phyloP scores from a whole-genome alignment of 2,113 vertebrate genomes.

The Oreochromis tanganicae region DNA sequence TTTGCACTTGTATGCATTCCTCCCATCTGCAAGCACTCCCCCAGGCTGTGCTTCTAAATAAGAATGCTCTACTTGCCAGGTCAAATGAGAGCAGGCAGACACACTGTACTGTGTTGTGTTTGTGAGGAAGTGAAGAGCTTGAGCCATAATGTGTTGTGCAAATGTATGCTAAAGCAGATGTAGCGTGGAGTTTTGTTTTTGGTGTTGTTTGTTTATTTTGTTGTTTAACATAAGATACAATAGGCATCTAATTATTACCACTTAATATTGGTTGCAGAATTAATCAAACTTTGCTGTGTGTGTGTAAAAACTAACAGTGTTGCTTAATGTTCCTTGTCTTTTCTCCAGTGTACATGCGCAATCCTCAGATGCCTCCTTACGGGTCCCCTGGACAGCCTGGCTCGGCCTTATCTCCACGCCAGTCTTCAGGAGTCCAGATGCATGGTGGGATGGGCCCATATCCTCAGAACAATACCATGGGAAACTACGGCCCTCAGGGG shows the following conservation, averaged over 20 bases:
- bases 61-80: background rate
- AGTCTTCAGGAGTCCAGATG: slow-evolving; percentile 92
- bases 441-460: slow-evolving; percentile 91
- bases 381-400: slow-evolving; percentile 89
- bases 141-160: background rate
- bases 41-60: slow-evolving; percentile 5
- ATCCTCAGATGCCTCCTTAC: slow-evolving; percentile 93
- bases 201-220: background rate
- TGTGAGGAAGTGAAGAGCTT: background rate
- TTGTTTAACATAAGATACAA: background rate
- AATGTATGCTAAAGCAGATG: background rate
- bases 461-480: slow-evolving; percentile 94
- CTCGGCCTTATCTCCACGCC: slow-evolving; percentile 96
- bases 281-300: background rate
- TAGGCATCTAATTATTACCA: background rate
- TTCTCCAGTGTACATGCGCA: slow-evolving; percentile 89
- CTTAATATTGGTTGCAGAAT: background rate
- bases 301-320: background rate
- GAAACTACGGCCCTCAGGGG: slow-evolving; percentile 89
- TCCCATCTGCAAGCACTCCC: background rate
- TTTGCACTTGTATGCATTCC: slow-evolving; percentile 3
- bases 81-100: background rate
- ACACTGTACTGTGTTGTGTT: background rate
- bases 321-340: background rate
- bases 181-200: background rate